Base-by-base conservation (phyloP, 2,113 vertebrate genomes). In the Toxostoma redivivum region DNA sequence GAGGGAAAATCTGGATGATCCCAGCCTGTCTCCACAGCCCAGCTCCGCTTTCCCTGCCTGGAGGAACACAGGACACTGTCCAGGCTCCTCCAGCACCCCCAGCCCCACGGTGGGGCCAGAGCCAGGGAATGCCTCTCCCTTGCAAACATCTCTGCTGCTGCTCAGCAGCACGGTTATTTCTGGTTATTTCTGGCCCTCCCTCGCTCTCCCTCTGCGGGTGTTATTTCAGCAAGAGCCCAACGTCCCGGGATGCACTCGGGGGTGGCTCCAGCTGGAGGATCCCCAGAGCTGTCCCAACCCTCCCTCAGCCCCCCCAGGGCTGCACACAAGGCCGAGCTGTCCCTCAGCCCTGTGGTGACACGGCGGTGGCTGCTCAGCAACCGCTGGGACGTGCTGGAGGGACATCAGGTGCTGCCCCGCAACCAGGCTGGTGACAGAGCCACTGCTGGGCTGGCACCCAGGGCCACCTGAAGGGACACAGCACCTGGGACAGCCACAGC, bases 181-280 rank as follows among this genome's bases (percentile, higher is more conserved):
- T 60, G 86, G 89, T 90, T 94, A 91, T 95, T 94, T 84, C 86
- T 60, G 86, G 89, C 82, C 83, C 72, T 78, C 31, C 54, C 93
- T 31, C 9, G 19, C 79, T 25, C 33, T 90, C 89, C 76, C 83
- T 74, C 86, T 0, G 28, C 17, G 53, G 61, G 60, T 81, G 72
- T 91, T 31, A 67, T 78, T 84, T 74, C 91, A 92, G 19, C 83
- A 8, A 42, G 38, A 57, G 28, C 27, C 45, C 74, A 10, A 33
- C 4, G 1, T 3, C 11, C n/a, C 14, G 5, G 50, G 33, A 40
- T 2, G 7, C 74, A n/a, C 51, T 27, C 0, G 0, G 51, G 40
- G 71, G 18, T 28, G 57, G 69, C 56, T 51, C 50, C 30, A 31
- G 67, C 62, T 5, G 1, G 54, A 81, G 77, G 17, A 53, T 56